Evolutionary conservation across 2,113 vertebrate species (phyloP).

Genomic region (Uria aalge): DNA sequence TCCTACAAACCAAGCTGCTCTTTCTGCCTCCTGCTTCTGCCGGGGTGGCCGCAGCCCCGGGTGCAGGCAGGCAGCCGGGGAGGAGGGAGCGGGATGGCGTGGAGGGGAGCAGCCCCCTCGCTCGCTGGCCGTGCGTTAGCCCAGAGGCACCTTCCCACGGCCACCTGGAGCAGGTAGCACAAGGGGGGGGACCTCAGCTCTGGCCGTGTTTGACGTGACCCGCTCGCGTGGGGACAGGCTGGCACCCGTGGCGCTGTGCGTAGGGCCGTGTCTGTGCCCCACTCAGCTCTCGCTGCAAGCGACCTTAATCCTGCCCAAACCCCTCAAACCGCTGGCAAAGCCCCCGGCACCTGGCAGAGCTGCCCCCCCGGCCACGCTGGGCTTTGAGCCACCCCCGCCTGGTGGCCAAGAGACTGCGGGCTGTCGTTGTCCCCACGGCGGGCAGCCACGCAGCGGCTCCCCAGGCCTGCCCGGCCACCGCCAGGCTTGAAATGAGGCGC

Average conservation of each 20-base stretch:
- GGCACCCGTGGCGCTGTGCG: rapidly evolving
- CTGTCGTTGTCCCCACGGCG: rapidly evolving
- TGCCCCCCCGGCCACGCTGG: not conserved
- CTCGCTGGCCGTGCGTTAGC: rapidly evolving
- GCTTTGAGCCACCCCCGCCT: not conserved
- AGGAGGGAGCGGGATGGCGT: rapidly evolving
- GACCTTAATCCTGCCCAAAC: not conserved
- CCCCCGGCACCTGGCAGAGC: not conserved
- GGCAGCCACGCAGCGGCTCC: not conserved
- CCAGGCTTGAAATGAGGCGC: not conserved
- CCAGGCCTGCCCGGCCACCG: not conserved
- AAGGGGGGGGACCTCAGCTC: not conserved
- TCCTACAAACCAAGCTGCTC: not conserved
- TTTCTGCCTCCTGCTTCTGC: not conserved
- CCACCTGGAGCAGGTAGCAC: not conserved
- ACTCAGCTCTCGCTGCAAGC: not conserved
- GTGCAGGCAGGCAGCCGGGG: not conserved
- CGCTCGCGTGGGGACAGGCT: rapidly evolving
- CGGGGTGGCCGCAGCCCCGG: not conserved
- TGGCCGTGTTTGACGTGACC: not conserved
- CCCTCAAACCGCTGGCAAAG: not conserved
- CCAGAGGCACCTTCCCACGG: not conserved
- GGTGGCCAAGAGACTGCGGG: not conserved
- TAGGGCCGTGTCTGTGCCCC: not conserved
- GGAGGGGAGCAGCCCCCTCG: not conserved